Evolutionary conservation across 2,113 vertebrate genomes (phyloP).

Genomic region (Pogona vitticeps): DNA sequence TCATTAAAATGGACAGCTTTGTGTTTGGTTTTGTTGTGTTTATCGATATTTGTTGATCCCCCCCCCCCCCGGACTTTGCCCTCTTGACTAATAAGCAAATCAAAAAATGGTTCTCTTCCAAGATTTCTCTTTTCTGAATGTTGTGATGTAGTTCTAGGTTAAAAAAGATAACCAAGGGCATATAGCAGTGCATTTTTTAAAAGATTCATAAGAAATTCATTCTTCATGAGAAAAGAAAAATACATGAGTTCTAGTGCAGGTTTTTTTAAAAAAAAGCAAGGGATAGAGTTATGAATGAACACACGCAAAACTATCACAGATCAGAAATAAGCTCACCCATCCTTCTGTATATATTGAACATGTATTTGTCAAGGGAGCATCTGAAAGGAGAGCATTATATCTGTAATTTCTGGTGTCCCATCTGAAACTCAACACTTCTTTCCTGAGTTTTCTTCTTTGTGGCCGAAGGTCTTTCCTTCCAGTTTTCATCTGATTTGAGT

Average conservation of each 20-base stretch:
- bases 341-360: neutral
- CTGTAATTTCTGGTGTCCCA: neutral
- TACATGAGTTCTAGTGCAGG: too few species aligned
- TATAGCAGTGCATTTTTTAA: neutral
- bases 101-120: too few species aligned
- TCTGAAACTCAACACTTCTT: neutral
- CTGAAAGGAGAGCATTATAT: constrained; percentile 3
- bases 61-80: neutral
- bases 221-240: neutral
- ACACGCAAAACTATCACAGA: neutral
- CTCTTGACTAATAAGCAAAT: neutral
- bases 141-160: neutral
- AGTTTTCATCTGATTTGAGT: neutral
- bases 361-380: constrained; percentile 25
- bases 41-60: neutral
- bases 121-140: neutral
- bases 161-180: neutral
- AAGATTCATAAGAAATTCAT: neutral
- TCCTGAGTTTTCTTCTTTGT: neutral
- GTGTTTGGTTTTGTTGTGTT: constrained; percentile 19
- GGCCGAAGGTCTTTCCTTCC: neutral
- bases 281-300: neutral
- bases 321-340: neutral
- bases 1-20: constrained; percentile 21
- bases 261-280: neutral